Evolutionary conservation across 2,797 vertebrate species (phyloP).

Genomic region (Myotis pilosus): DNA sequence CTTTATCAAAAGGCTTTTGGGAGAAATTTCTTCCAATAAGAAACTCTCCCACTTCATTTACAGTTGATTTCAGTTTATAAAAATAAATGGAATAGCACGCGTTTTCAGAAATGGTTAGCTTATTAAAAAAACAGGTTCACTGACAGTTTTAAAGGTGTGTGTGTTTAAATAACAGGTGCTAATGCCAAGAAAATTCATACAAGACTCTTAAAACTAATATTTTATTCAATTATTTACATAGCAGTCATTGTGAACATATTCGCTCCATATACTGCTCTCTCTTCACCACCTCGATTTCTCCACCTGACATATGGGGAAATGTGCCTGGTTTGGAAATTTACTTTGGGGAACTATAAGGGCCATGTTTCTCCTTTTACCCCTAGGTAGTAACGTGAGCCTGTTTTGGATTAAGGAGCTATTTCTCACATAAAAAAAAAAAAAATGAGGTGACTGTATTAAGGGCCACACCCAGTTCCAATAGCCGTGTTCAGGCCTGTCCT

Average conservation of each 20-base stretch:
- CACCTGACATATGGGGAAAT: background rate
- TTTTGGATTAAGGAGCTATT: constrained; percentile 1
- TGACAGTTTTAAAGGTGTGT: background rate
- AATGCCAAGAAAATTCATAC: background rate
- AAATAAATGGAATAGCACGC: background rate
- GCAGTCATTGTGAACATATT: background rate
- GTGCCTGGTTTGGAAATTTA: background rate
- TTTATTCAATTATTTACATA: constrained; percentile 9
- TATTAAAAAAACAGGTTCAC: background rate
- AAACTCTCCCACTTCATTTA: background rate
- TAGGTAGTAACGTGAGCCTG: background rate
- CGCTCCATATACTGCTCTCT: background rate
- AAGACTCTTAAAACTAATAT: background rate
- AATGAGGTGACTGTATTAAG: background rate
- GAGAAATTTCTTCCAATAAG: background rate
- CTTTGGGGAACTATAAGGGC: constrained; percentile 1
- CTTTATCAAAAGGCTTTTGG: background rate
- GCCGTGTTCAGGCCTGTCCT: background rate
- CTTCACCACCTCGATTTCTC: background rate
- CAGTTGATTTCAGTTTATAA: background rate
- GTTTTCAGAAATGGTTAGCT: background rate
- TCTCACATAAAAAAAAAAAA: background rate
- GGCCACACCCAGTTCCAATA: background rate
- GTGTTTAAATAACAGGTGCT: background rate
- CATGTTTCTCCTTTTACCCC: background rate